A percentile compares a stretch with the other conserved stretches of the same genome.
Evolutionary conservation across 2,888 invertebrate genomes (phyloP).

Genomic region (Euzophera pinguis): DNA sequence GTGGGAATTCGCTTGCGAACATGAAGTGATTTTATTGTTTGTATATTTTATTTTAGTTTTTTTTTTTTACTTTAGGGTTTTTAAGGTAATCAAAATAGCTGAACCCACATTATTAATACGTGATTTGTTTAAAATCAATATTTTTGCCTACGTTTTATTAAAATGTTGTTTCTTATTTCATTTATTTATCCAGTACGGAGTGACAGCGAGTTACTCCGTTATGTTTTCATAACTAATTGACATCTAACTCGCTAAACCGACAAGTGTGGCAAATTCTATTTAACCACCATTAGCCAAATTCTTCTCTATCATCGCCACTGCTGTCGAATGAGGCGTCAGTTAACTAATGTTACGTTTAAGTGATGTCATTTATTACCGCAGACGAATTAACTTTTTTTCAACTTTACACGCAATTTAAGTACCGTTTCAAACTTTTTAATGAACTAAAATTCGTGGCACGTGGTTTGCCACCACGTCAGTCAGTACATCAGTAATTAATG

Average conservation of each 20-base stretch:
- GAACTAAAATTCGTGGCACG: slow-evolving; percentile 31
- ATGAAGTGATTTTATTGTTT: not conserved
- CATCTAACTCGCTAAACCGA: not conserved
- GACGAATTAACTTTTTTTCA: slow-evolving; percentile 34
- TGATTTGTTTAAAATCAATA: no score
- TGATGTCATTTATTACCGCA: slow-evolving; percentile 33
- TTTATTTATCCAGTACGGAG: no score
- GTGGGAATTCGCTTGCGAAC: not conserved
- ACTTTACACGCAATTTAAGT: slow-evolving; percentile 25
- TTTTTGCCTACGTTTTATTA: no score
- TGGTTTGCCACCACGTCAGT: slow-evolving; percentile 27
- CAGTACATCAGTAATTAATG: slow-evolving; percentile 26
- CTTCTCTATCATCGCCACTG: slow-evolving; percentile 16
- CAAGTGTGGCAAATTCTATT: not conserved
- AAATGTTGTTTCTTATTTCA: no score
- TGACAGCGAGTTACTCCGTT: no score
- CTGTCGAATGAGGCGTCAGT: slow-evolving; percentile 29
- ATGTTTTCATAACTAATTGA: no score
- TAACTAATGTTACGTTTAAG: slow-evolving; percentile 32
- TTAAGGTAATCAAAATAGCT: not conserved
- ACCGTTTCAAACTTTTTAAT: slow-evolving; percentile 41
- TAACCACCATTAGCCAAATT: not conserved
- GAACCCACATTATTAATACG: no score
- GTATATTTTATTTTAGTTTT: not conserved
- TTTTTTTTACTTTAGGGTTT: not conserved